Evolutionary conservation across 1,140 invertebrate genomes (phyloP).

Genomic region (Pogonus chalceus): DNA sequence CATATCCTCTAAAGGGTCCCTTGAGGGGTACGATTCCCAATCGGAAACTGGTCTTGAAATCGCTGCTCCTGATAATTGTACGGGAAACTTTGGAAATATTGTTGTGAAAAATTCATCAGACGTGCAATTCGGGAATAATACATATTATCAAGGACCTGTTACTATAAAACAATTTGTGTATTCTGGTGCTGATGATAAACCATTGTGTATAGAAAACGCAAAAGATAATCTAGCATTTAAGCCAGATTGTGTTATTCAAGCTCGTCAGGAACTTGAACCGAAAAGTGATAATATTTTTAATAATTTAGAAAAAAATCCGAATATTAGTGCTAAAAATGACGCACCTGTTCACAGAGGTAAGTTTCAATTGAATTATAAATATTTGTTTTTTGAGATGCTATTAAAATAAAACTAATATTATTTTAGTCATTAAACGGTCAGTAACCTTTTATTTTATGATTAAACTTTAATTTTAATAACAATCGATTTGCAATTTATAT

Average conservation of each 20-base stretch:
- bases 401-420: too few species aligned
- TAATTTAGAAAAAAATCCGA: too few species aligned
- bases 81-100: conserved; percentile 40
- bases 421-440: too few species aligned
- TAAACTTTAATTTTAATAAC: too few species aligned
- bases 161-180: conserved; percentile 54
- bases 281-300: not conserved
- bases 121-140: conserved; percentile 53
- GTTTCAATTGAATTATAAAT: too few species aligned
- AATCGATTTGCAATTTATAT: too few species aligned
- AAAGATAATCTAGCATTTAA: not conserved
- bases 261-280: not conserved
- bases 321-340: too few species aligned
- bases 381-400: too few species aligned
- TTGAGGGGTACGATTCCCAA: conserved; percentile 4
- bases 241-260: not conserved
- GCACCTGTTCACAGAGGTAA: not conserved
- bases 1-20: conserved; percentile 8
- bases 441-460: too few species aligned
- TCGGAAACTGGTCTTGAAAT: conserved; percentile 3
- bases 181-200: conserved; percentile 16
- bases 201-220: conserved; percentile 13
- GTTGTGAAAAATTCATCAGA: conserved; percentile 47
- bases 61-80: conserved; percentile 3
- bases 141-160: conserved; percentile 52